Percentiles rank a stretch among this genome's conserved stretches.
Conservation (phyloP, 2,797 vertebrate species). For the Tenualosa ilisha region DNA sequence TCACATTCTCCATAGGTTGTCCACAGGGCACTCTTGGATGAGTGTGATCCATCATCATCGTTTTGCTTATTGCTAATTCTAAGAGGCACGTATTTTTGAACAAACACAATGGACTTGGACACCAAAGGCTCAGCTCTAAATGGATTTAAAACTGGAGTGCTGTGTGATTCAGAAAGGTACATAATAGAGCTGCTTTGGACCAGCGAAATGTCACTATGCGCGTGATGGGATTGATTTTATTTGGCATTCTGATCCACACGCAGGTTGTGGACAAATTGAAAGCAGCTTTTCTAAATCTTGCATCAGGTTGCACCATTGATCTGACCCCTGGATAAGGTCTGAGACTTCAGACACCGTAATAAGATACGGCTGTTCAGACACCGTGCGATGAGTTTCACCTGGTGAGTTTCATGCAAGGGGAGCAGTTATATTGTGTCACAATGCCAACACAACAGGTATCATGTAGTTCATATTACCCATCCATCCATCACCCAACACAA, state of each 20-base stretch:
- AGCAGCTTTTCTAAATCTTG: slow-evolving; percentile 43
- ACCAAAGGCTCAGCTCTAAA: not conserved
- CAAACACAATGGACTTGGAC: not conserved
- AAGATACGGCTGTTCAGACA: not conserved
- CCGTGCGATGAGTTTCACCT: not conserved
- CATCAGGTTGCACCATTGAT: slow-evolving; percentile 8
- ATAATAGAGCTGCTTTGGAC: not conserved
- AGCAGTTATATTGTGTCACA: not conserved
- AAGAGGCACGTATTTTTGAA: not conserved
- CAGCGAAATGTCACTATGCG: not conserved
- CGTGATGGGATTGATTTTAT: not conserved
- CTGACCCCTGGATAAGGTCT: slow-evolving; percentile 6
- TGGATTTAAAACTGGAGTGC: not conserved
- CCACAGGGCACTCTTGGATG: not conserved
- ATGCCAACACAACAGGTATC: slow-evolving; percentile 1
- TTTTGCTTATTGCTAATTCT: not conserved
- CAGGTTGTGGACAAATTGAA: not conserved
- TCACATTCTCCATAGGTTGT: not conserved
- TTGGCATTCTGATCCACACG: not conserved
- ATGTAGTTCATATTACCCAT: slow-evolving; percentile 7
- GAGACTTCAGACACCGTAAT: not conserved
- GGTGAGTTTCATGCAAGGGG: not conserved
- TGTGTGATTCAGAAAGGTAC: not conserved
- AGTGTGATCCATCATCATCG: not conserved
- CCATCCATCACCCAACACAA: slow-evolving; percentile 5